These are phyloP conservation scores for Nesometra sesokonis DNA, from an alignment of 35 echinoderm and acorn worm species.

Conservation along the genomic window DNA sequence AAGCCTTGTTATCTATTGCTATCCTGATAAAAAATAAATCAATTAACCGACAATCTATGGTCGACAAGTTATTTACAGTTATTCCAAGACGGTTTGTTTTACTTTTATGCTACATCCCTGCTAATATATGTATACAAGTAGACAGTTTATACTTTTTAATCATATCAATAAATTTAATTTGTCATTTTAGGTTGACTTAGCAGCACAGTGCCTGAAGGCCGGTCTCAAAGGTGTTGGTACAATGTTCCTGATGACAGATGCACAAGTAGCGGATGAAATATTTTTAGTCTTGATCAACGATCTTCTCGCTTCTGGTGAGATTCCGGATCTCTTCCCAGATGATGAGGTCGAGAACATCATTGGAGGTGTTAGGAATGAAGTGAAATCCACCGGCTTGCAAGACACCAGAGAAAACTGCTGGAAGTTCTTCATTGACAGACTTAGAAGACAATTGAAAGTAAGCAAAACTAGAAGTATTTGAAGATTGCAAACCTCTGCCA, in stretches of 20 bases:
- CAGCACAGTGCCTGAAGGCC: slow-evolving; percentile 62
- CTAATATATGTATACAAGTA: too few species aligned
- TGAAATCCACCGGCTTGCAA: slow-evolving; percentile 65
- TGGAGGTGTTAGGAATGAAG: slow-evolving; percentile 80
- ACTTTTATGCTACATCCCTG: too few species aligned
- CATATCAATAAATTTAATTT: not conserved
- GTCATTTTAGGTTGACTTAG: slow-evolving; percentile 58
- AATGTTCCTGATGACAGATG: slow-evolving; percentile 95
- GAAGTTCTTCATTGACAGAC: slow-evolving; percentile 90
- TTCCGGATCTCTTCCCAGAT: slow-evolving; percentile 86
- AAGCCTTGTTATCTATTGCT: too few species aligned
- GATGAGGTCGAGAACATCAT: slow-evolving; percentile 97
- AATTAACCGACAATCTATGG: too few species aligned
- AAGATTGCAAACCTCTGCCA: not conserved
- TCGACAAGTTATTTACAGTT: too few species aligned
- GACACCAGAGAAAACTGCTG: slow-evolving; percentile 96
- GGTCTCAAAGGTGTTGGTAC: slow-evolving; percentile 90
- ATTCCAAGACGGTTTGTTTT: too few species aligned
- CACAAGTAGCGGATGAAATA: slow-evolving; percentile 85
- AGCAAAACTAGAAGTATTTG: not conserved
- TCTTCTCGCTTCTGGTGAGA: slow-evolving; percentile 86
- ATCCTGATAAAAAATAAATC: too few species aligned
- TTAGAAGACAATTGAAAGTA: slow-evolving; percentile 82
- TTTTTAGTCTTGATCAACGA: slow-evolving; percentile 97
- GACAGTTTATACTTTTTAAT: too few species aligned